A percentile compares a stretch with the other conserved stretches of the same genome.
These are phyloP conservation scores for Melanostoma mellinum DNA, from an alignment of 2,888 invertebrate genomes.

Conservation along the genomic window DNA sequence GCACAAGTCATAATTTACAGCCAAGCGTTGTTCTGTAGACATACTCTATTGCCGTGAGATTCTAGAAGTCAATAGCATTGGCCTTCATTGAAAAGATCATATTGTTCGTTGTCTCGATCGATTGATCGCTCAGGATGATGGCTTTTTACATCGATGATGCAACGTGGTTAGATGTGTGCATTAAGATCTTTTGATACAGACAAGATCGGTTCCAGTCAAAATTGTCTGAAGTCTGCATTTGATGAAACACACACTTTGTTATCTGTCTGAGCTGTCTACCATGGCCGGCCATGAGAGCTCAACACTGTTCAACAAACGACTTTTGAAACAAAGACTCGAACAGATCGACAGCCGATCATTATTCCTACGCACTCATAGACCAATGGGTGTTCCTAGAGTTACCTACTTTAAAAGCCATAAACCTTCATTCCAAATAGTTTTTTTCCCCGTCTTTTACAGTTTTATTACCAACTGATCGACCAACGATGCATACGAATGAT, in stretches of 20 bases:
- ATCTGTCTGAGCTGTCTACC: too few species aligned
- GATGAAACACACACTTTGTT: too few species aligned
- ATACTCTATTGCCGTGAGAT: not conserved
- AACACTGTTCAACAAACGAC: constrained; percentile 20
- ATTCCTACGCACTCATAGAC: constrained; percentile 31
- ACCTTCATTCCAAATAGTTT: constrained; percentile 46
- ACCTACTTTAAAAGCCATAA: constrained; percentile 50
- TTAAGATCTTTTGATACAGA: too few species aligned
- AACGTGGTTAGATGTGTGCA: too few species aligned
- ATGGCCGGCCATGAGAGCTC: too few species aligned
- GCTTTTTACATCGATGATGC: too few species aligned
- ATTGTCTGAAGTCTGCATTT: too few species aligned
- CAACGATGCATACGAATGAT: constrained; percentile 21
- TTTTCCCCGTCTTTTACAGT: constrained; percentile 4
- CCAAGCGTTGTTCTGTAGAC: not conserved
- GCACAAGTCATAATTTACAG: constrained; percentile 1
- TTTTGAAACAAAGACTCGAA: constrained; percentile 17
- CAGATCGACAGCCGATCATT: constrained; percentile 38
- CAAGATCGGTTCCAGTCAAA: too few species aligned
- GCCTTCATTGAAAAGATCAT: not conserved
- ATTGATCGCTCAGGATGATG: not conserved
- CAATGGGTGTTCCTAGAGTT: constrained; percentile 50
- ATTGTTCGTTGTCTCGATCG: not conserved
- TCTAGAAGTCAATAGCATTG: not conserved
- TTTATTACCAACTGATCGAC: constrained; percentile 22